These are phyloP conservation scores for Abramis brama DNA, from an alignment of 2,113 vertebrate species.

Conservation along the genomic window DNA sequence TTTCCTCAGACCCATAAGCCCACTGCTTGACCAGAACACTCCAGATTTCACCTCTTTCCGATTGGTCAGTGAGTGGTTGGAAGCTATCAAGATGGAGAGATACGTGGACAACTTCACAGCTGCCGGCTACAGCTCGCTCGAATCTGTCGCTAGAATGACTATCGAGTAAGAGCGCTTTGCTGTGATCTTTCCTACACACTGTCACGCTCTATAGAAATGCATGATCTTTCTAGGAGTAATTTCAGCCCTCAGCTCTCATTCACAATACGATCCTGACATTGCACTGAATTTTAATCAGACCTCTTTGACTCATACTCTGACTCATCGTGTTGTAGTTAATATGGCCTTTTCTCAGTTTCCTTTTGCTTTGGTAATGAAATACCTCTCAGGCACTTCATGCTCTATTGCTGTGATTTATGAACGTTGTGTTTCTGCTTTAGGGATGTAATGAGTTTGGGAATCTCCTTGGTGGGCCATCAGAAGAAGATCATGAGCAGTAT, in stretches of 20 bases:
- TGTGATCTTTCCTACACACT: background rate
- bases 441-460: slow-evolving; percentile 98
- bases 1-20: slow-evolving; percentile 90
- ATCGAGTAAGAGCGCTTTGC: slow-evolving; percentile 87
- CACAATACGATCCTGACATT: slow-evolving; percentile 13
- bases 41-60: slow-evolving; percentile 95
- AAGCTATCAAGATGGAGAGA: slow-evolving; percentile 99
- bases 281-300: slow-evolving; percentile 38
- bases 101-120: slow-evolving; percentile 99
- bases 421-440: slow-evolving; percentile 76
- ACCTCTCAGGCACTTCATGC: slow-evolving; percentile 40
- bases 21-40: slow-evolving; percentile 96
- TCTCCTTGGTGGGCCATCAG: slow-evolving; percentile 97
- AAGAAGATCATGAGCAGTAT: slow-evolving; percentile 99
- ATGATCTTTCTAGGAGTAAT: slow-evolving; percentile 13
- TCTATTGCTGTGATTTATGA: slow-evolving; percentile 60
- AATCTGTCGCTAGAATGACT: slow-evolving; percentile 98
- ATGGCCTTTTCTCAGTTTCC: slow-evolving; percentile 34
- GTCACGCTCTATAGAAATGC: slow-evolving; percentile 7
- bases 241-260: slow-evolving; percentile 26
- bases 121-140: slow-evolving; percentile 95
- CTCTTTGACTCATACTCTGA: slow-evolving; percentile 51
- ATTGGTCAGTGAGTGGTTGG: slow-evolving; percentile 97
- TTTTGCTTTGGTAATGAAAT: slow-evolving; percentile 62
- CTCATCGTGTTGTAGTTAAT: slow-evolving; percentile 46